These are phyloP conservation scores for Caenorhabditis doughertyi DNA, from an alignment of 2,888 invertebrate species.

Conservation along the genomic window DNA sequence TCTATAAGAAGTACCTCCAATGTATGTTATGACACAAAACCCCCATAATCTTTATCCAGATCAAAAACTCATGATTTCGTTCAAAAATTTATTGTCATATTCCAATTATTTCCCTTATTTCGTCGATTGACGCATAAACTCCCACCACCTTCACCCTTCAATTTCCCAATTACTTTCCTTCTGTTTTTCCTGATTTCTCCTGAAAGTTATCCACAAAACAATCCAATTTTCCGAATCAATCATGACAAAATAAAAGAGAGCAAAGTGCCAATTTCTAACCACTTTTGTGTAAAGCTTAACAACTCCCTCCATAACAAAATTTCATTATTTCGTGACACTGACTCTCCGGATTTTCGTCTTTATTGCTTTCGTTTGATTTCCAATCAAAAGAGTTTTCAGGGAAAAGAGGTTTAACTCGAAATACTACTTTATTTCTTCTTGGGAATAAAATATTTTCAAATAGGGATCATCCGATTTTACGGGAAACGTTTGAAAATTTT, in stretches of 20 bases:
- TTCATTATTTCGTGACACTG: constrained; percentile 19
- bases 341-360: neutral
- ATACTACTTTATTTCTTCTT: neutral
- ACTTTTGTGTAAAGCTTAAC: neutral
- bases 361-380: neutral
- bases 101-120: neutral
- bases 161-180: constrained; percentile 18
- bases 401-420: neutral
- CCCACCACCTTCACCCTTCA: neutral
- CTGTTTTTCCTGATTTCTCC: constrained; percentile 3
- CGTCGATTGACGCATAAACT: constrained; percentile 22
- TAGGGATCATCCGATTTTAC: neutral
- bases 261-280: constrained; percentile 19
- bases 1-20: no score
- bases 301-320: constrained; percentile 19
- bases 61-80: neutral
- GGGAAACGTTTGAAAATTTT: neutral
- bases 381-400: neutral
- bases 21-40: no score
- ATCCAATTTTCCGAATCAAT: constrained; percentile 22
- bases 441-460: neutral
- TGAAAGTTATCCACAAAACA: neutral
- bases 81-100: neutral
- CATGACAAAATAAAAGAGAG: constrained; percentile 6
- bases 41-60: no score